Conservation (phyloP, 2,797 vertebrate species). For the Morus bassanus region DNA sequence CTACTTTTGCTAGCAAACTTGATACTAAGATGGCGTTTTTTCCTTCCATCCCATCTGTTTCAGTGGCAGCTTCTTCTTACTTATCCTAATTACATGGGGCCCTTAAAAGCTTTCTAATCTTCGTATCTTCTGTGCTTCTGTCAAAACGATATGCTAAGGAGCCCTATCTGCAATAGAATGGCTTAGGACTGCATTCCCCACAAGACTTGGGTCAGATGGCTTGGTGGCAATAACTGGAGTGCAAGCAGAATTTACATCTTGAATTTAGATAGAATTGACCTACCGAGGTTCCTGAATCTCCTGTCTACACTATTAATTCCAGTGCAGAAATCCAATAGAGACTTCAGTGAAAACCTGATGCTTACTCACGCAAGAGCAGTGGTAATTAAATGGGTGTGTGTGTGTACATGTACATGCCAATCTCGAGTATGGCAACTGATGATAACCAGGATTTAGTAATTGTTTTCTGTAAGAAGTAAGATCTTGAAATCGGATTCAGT, state of each 20-base stretch:
- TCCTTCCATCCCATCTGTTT: not conserved
- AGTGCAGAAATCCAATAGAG: not conserved
- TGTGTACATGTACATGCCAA: not conserved
- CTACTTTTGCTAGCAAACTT: not conserved
- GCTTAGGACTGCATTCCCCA: not conserved
- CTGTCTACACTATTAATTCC: not conserved
- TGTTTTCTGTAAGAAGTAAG: not conserved
- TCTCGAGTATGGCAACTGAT: not conserved
- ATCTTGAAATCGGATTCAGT: not conserved
- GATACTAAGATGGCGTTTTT: not conserved
- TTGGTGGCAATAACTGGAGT: not conserved
- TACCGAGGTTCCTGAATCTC: not conserved
- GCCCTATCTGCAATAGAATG: not conserved
- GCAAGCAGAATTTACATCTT: slow-evolving; percentile 5
- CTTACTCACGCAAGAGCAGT: not conserved
- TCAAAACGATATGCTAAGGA: slow-evolving; percentile 17
- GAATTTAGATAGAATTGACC: not conserved
- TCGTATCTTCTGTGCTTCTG: not conserved
- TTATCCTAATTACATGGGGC: not conserved
- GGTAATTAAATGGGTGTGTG: slow-evolving; percentile 17
- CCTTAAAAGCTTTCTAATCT: slow-evolving; percentile 6
- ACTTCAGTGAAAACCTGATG: slow-evolving; percentile 2
- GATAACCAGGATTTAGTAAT: slow-evolving; percentile 12
- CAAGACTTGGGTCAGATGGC: not conserved
- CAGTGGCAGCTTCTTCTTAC: not conserved